Percentiles rank a stretch among this genome's conserved stretches.
Conservation (phyloP, 1,140 invertebrate species). For the Anastrepha obliqua region DNA sequence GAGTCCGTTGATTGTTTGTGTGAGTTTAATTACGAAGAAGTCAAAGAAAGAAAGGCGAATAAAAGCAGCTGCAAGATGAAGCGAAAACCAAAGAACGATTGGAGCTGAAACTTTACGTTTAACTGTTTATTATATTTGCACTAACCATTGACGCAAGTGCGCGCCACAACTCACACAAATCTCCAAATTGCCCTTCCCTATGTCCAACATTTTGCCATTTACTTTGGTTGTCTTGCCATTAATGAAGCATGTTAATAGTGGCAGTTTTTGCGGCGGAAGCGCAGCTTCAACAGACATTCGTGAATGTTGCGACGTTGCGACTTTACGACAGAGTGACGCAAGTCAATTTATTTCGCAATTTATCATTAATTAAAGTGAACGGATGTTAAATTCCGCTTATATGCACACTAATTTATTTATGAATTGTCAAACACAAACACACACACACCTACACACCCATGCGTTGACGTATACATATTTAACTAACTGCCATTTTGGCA, state of each 20-base stretch:
- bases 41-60: not conserved
- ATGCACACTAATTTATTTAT: not conserved
- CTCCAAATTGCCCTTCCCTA: not conserved
- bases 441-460: not conserved
- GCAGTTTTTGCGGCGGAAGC: slow-evolving; percentile 62
- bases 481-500: not conserved
- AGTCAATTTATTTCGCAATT: slow-evolving; percentile 74
- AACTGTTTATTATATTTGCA: too few species aligned
- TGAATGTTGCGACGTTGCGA: slow-evolving; percentile 50
- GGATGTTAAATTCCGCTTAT: slow-evolving; percentile 45
- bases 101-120: too few species aligned
- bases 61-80: not conserved
- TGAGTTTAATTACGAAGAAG: not conserved
- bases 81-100: too few species aligned
- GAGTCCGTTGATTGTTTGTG: not conserved
- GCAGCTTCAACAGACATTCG: slow-evolving; percentile 27
- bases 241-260: slow-evolving; percentile 70
- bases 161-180: too few species aligned
- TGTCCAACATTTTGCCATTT: not conserved
- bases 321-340: slow-evolving; percentile 68
- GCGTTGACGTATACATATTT: not conserved
- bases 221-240: slow-evolving; percentile 57
- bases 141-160: too few species aligned
- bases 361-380: slow-evolving; percentile 70
- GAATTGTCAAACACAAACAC: not conserved